Conservation (phyloP, 2,797 vertebrate species). For the Austrolebias charrua region DNA sequence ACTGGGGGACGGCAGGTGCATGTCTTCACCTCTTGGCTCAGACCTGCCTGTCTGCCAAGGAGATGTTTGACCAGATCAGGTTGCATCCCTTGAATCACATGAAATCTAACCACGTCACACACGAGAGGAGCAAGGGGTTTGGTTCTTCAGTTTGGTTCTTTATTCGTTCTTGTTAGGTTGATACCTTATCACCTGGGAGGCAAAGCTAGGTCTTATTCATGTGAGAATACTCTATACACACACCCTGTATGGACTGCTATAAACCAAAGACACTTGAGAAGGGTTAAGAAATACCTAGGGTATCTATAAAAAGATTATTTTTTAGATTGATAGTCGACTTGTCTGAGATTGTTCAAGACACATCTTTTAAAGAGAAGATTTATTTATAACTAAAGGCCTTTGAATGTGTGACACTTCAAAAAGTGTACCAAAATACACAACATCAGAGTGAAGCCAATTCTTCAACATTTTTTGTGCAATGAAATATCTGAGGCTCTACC, state of each 20-base stretch:
- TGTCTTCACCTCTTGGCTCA: conserved; percentile 24
- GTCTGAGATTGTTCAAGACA: conserved; percentile 39
- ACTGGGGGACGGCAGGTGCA: conserved; percentile 63
- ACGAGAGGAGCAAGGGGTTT: not conserved
- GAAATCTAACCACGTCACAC: conserved; percentile 29
- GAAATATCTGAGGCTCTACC: not conserved
- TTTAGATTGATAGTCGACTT: conserved; percentile 39
- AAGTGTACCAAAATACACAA: not conserved
- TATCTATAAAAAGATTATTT: conserved; percentile 46
- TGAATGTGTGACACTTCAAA: not conserved
- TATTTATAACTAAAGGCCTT: conserved; percentile 22
- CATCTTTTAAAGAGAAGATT: conserved; percentile 13
- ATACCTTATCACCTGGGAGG: not conserved
- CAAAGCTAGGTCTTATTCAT: conserved; percentile 19
- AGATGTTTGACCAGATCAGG: conserved; percentile 43
- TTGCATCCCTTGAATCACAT: conserved; percentile 61
- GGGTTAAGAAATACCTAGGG: conserved; percentile 11
- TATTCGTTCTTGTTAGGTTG: conserved; percentile 23
- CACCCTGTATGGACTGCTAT: conserved; percentile 5
- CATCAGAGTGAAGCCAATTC: no score
- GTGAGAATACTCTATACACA: conserved; percentile 1
- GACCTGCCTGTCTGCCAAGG: conserved; percentile 41
- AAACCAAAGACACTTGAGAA: conserved; percentile 30
- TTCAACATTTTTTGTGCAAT: not conserved
- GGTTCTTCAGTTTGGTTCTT: conserved; percentile 7